A percentile compares a stretch with the other conserved stretches of the same genome.
Conservation (phyloP, 1,140 invertebrate species). For the Tetragonula clypearis region DNA sequence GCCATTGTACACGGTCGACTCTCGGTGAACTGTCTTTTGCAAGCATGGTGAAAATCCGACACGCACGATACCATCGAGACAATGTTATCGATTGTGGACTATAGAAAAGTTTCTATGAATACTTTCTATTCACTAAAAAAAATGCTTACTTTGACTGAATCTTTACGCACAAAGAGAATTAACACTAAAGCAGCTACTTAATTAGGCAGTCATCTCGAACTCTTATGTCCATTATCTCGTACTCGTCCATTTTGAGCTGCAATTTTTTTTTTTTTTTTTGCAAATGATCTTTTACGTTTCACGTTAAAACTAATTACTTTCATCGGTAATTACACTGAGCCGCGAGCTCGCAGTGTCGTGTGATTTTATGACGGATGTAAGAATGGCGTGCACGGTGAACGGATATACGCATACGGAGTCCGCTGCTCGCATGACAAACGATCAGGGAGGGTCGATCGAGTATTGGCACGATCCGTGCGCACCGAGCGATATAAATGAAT, state of each 20-base stretch:
- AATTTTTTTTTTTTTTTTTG: no score
- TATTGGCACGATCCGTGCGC: conserved; percentile 76
- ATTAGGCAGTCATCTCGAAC: neutral
- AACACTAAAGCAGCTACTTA: neutral
- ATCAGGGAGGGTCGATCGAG: conserved; percentile 75
- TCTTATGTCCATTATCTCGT: neutral
- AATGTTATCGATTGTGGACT: conserved; percentile 7
- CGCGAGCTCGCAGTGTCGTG: conserved; percentile 22
- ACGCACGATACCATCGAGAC: conserved; percentile 6
- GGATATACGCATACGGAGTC: conserved; percentile 12
- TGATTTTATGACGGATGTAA: conserved; percentile 59
- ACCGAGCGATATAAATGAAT: conserved; percentile 78
- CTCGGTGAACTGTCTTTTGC: conserved; percentile 66
- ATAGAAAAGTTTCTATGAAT: no score
- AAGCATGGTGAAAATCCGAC: conserved; percentile 54
- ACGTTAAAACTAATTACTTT: conserved; percentile 37
- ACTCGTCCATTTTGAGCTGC: neutral
- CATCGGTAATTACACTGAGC: conserved; percentile 32
- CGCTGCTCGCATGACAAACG: conserved; percentile 74
- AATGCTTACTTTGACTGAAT: neutral
- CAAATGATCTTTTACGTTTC: conserved; percentile 6
- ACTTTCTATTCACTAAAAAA: no score
- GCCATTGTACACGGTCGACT: conserved; percentile 56
- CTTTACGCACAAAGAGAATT: neutral
- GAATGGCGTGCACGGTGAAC: conserved; percentile 31